Evolutionary conservation across 2,888 invertebrate species (phyloP).

Genomic region (Thymelicus sylvestris): DNA sequence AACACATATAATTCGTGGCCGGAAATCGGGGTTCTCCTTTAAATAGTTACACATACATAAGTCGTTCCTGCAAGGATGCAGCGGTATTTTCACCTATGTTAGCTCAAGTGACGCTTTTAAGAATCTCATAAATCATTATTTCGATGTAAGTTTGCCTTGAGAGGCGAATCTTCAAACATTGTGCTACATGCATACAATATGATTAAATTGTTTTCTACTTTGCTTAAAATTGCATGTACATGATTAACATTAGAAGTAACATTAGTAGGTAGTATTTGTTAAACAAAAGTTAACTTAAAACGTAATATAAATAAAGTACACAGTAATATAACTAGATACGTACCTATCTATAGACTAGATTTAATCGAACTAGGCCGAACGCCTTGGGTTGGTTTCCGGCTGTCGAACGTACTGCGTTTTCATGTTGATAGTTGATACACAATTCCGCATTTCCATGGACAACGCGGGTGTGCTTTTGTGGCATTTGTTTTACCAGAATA

Average conservation of each 20-base stretch:
- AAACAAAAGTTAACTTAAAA: neutral
- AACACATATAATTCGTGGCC: too few species aligned
- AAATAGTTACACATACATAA: too few species aligned
- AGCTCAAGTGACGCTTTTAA: too few species aligned
- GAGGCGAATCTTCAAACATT: too few species aligned
- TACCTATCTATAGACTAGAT: too few species aligned
- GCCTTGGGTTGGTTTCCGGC: conserved; percentile 55
- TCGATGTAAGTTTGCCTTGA: too few species aligned
- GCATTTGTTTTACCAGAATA: neutral
- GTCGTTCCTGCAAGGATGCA: too few species aligned
- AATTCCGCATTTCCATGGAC: neutral
- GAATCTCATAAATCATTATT: too few species aligned
- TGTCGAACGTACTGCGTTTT: conserved; percentile 36
- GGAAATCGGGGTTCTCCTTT: too few species aligned
- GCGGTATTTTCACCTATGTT: too few species aligned
- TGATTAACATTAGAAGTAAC: neutral
- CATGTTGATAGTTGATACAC: conserved; percentile 15
- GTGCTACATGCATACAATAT: too few species aligned
- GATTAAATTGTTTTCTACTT: neutral
- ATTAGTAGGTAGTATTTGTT: neutral
- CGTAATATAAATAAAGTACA: neutral
- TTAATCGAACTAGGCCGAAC: conserved; percentile 44
- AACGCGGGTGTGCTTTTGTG: neutral
- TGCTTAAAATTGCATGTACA: neutral
- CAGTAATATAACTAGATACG: conserved; percentile 7